A percentile compares a stretch with the other conserved stretches of the same genome.
Evolutionary conservation across 2,113 vertebrate species (phyloP).

Genomic region (Ciconia boyciana): DNA sequence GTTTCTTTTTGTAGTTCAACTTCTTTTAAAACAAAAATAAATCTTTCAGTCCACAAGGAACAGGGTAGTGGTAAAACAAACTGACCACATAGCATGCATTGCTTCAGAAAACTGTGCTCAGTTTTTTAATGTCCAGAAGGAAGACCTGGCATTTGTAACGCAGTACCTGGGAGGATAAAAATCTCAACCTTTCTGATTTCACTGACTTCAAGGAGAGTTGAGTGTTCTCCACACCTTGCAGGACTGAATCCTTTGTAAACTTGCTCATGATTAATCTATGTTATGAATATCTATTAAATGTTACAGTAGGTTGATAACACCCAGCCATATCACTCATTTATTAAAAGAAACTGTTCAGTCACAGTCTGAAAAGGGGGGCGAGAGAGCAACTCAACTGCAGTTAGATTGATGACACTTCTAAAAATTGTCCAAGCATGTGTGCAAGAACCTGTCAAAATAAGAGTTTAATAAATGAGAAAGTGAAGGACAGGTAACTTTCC

Average conservation of each 20-base stretch:
- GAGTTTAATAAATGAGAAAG: constrained; percentile 67
- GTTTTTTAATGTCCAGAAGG: neutral
- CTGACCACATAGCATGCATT: neutral
- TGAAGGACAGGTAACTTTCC: constrained; percentile 65
- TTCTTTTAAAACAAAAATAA: constrained; percentile 17
- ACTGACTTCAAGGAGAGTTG: neutral
- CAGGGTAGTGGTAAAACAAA: neutral
- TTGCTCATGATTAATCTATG: constrained; percentile 49
- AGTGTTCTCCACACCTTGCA: neutral
- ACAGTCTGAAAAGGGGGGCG: constrained; percentile 1
- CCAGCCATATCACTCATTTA: constrained; percentile 52
- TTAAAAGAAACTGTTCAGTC: constrained; percentile 60
- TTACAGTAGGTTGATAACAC: constrained; percentile 65
- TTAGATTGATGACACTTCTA: constrained; percentile 60
- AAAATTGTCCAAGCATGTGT: constrained; percentile 56
- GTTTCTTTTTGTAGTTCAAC: neutral
- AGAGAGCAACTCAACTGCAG: constrained; percentile 12
- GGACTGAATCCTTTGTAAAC: constrained; percentile 33
- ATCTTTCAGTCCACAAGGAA: neutral
- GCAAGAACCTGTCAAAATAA: constrained; percentile 57
- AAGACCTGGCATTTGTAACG: neutral
- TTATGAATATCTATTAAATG: constrained; percentile 67
- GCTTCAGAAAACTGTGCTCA: neutral
- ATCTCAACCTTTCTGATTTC: neutral
- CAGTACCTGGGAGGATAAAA: neutral